A percentile compares a stretch with the other conserved stretches of the same genome.
These are phyloP conservation scores for Siniperca chuatsi DNA, from an alignment of 2,113 vertebrate genomes.

Conservation along the genomic window DNA sequence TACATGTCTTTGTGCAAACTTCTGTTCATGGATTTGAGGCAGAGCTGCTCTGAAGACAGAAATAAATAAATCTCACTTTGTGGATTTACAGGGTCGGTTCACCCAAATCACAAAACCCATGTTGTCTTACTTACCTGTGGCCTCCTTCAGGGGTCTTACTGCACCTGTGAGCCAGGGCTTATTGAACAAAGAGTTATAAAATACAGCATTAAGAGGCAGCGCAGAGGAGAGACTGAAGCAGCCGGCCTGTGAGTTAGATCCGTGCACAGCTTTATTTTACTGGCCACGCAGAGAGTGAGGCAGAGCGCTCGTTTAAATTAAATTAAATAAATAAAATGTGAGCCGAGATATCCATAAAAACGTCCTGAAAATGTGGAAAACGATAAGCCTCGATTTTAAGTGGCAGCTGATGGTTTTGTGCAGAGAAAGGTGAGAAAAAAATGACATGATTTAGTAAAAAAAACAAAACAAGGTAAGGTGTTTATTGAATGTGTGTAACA, in stretches of 20 bases:
- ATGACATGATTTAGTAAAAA: no score
- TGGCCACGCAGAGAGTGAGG: no score
- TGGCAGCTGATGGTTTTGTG: no score
- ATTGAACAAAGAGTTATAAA: background rate
- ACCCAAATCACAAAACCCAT: no score
- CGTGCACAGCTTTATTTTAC: background rate
- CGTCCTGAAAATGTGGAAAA: background rate
- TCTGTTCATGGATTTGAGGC: background rate
- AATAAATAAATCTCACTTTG: background rate
- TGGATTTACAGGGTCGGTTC: no score
- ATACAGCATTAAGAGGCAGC: background rate
- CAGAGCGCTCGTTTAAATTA: background rate
- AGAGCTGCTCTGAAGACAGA: conserved; percentile 18
- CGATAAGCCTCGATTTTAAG: background rate
- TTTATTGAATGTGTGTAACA: no score
- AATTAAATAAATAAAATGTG: background rate
- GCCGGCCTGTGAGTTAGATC: background rate
- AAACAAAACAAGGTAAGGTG: no score
- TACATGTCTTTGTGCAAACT: background rate
- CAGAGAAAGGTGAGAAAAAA: no score
- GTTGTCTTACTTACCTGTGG: no score
- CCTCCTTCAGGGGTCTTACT: no score
- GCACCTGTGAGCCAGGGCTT: no score
- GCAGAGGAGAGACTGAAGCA: background rate
- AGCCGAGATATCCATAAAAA: no score